Conservation (phyloP, 2,797 vertebrate species). For the Notamacropus eugenii region DNA sequence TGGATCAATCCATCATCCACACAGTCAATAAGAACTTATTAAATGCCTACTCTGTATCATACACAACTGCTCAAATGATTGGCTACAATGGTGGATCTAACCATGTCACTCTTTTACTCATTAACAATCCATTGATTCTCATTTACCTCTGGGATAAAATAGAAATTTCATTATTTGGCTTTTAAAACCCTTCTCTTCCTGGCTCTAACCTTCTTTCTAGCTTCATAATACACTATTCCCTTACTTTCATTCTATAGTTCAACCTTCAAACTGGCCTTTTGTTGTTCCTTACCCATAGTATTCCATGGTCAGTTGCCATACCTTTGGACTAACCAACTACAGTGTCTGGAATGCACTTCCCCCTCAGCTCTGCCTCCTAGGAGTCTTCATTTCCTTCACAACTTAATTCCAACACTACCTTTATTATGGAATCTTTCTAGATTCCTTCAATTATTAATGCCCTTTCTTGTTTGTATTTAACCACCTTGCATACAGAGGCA, state of each 20-base stretch:
- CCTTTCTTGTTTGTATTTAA: neutral
- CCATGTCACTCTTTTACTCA: neutral
- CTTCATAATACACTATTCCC: neutral
- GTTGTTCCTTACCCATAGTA: neutral
- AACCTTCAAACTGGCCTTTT: neutral
- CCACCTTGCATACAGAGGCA: neutral
- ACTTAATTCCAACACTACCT: neutral
- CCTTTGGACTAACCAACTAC: neutral
- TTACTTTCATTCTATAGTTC: neutral
- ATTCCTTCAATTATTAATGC: neutral
- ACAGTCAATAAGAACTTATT: neutral
- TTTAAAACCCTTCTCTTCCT: neutral
- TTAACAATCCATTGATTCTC: neutral
- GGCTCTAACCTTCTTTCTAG: neutral
- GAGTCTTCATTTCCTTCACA: neutral
- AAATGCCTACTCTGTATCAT: neutral
- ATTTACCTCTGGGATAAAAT: neutral
- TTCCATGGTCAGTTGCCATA: neutral
- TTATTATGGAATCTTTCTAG: neutral
- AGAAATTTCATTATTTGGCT: neutral
- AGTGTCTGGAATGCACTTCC: neutral
- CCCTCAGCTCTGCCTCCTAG: neutral
- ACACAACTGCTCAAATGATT: neutral
- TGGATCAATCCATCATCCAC: neutral
- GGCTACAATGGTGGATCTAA: neutral